Evolutionary conservation across 1,140 invertebrate genomes (phyloP).

Genomic region (Euwallacea fornicatus): DNA sequence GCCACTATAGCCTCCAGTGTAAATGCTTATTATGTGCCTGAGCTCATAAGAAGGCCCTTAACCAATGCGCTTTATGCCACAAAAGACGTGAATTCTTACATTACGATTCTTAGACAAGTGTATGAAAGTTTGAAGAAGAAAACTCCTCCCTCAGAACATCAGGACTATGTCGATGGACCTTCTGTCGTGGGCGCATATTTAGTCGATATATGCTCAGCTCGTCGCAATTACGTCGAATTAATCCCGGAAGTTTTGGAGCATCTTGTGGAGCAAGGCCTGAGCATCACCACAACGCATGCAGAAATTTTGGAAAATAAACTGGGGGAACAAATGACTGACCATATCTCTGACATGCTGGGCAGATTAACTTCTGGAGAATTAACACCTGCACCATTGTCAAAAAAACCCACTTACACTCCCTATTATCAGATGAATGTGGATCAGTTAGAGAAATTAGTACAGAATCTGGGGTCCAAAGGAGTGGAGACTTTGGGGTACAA

Average conservation of each 20-base stretch:
- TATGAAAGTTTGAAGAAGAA: constrained; percentile 53
- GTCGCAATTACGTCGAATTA: constrained; percentile 41
- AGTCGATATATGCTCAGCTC: constrained; percentile 52
- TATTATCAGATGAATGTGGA: constrained; percentile 49
- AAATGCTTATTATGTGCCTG: constrained; percentile 59
- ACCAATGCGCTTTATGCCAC: constrained; percentile 59
- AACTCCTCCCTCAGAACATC: background rate
- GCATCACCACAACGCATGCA: constrained; percentile 61
- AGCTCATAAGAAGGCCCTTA: constrained; percentile 58
- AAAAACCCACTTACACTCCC: constrained; percentile 44
- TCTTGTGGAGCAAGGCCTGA: constrained; percentile 64
- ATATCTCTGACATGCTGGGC: constrained; percentile 62
- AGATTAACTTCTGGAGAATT: constrained; percentile 66
- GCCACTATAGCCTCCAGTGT: constrained; percentile 59
- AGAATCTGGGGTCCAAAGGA: constrained; percentile 57
- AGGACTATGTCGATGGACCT: constrained; percentile 40
- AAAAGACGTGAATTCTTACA: constrained; percentile 61
- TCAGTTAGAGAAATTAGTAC: constrained; percentile 60
- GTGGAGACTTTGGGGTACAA: constrained; percentile 60
- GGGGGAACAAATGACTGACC: constrained; percentile 62
- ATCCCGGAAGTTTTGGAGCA: constrained; percentile 56
- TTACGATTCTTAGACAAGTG: constrained; percentile 56
- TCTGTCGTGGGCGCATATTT: constrained; percentile 59
- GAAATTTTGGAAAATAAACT: constrained; percentile 64
- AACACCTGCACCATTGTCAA: constrained; percentile 54